phyloP scores from a whole-genome alignment of 2,797 vertebrate species.

The Pangasius macronema region DNA sequence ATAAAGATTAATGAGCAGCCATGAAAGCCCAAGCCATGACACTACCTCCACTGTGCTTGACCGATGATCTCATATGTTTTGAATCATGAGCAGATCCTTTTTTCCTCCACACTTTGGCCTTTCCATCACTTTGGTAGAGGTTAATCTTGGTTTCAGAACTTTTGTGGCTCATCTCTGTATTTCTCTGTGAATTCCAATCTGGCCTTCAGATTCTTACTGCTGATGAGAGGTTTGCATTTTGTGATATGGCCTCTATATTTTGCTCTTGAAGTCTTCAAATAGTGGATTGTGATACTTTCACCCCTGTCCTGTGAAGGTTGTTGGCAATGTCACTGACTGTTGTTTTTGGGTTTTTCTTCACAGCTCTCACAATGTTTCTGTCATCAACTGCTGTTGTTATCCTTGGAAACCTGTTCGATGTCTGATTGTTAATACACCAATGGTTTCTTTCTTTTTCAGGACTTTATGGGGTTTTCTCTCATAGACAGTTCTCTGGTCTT shows the following conservation, averaged over 20 bases:
- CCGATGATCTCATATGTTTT: not conserved
- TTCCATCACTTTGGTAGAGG: not conserved
- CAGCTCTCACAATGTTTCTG: not conserved
- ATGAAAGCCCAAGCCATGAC: not conserved
- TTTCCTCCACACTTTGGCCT: not conserved
- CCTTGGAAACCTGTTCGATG: too few species aligned
- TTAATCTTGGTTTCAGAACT: not conserved
- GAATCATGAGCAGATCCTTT: not conserved
- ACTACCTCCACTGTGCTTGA: not conserved
- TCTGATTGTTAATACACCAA: too few species aligned
- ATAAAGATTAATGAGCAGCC: not conserved
- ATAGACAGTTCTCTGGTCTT: not conserved
- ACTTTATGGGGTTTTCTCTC: not conserved
- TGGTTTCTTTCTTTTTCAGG: not conserved
- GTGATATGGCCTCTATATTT: not conserved
- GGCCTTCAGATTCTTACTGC: not conserved
- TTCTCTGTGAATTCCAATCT: not conserved
- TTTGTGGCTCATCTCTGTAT: not conserved
- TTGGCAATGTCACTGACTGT: not conserved
- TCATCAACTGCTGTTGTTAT: not conserved
- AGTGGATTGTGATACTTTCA: not conserved
- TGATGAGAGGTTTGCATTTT: not conserved
- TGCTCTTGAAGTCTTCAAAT: not conserved
- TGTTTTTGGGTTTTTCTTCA: not conserved
- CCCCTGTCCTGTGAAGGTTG: not conserved